Evolutionary conservation across 2,797 vertebrate species (phyloP).

Genomic region (Monodelphis domestica): DNA sequence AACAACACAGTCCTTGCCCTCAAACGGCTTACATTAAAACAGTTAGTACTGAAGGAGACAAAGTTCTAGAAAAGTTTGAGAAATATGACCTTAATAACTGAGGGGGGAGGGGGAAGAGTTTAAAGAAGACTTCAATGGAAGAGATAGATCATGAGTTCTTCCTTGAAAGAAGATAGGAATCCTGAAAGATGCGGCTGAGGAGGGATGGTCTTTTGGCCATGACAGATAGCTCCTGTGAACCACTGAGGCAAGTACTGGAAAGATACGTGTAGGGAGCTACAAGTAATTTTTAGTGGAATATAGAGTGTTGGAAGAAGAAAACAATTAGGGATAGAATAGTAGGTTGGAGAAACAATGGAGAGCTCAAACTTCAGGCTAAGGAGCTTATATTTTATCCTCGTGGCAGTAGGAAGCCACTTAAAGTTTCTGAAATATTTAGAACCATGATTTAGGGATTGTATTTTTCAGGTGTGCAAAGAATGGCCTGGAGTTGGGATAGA

Average conservation of each 20-base stretch:
- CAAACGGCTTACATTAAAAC: neutral
- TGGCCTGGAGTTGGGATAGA: neutral
- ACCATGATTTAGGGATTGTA: neutral
- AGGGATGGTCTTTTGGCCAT: neutral
- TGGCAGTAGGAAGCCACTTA: neutral
- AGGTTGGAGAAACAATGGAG: neutral
- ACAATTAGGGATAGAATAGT: neutral
- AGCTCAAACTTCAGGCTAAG: neutral
- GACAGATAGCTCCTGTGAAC: neutral
- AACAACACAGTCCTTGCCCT: neutral
- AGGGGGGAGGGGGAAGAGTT: neutral
- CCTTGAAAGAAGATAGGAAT: neutral
- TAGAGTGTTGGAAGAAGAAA: neutral
- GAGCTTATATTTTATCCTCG: neutral
- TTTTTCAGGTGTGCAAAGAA: neutral
- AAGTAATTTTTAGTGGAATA: neutral
- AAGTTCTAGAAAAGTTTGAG: neutral
- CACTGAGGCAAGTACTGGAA: neutral
- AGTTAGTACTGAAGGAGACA: neutral
- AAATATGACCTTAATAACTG: neutral
- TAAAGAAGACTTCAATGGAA: neutral
- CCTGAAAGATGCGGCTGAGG: neutral
- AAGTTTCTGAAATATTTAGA: neutral
- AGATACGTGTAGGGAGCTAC: neutral
- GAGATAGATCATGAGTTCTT: too few species aligned